Percentiles rank a stretch among this genome's conserved stretches.
phyloP scores from a whole-genome alignment of 2,113 vertebrate species.

The Marcusenius ussheri region DNA sequence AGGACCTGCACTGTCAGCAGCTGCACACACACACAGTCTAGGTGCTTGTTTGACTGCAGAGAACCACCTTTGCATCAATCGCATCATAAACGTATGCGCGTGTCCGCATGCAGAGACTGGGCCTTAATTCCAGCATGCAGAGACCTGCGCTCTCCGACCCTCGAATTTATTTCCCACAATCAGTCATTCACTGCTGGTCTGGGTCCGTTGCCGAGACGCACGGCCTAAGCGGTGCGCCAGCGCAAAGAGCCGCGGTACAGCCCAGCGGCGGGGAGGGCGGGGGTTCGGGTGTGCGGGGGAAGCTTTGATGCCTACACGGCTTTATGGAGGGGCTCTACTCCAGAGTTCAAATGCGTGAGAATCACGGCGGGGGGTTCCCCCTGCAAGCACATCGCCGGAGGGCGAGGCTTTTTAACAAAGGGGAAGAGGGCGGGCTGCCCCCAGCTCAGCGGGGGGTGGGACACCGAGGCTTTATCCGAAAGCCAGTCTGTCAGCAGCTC shows the following conservation, averaged over 20 bases:
- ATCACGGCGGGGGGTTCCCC: not conserved
- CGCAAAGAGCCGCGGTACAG: not conserved
- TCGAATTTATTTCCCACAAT: not conserved
- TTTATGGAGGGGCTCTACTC: not conserved
- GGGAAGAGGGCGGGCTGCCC: not conserved
- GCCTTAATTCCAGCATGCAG: not conserved
- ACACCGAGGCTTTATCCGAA: not conserved
- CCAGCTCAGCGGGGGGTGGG: not conserved
- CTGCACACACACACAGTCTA: not conserved
- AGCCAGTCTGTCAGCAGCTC: not conserved
- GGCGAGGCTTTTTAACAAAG: not conserved
- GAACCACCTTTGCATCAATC: not conserved
- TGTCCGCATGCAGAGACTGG: not conserved
- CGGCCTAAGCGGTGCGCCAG: not conserved
- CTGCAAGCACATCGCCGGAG: not conserved
- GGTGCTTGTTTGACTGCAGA: not conserved
- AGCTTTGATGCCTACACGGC: not conserved
- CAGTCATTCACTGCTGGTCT: not conserved
- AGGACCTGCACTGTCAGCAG: not conserved
- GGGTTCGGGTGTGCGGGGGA: not conserved
- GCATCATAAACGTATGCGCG: not conserved
- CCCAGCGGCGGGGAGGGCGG: not conserved
- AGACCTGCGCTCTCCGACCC: not conserved
- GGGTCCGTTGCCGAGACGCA: not conserved
- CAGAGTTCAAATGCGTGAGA: conserved; percentile 5